Evolutionary conservation across 2,113 vertebrate species (phyloP).

Genomic region (Lynx canadensis): DNA sequence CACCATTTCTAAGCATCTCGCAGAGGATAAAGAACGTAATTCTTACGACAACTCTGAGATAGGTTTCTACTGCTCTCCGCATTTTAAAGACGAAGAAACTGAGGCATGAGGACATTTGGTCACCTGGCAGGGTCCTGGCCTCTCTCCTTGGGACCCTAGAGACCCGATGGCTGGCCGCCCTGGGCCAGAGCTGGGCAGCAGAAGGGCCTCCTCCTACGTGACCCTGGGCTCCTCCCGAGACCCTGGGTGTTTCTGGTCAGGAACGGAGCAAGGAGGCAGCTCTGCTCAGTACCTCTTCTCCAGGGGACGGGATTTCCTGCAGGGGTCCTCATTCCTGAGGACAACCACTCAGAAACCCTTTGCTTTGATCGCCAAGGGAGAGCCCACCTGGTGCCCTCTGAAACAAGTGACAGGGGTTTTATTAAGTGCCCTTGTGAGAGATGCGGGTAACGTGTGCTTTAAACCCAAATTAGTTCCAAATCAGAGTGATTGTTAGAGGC

Average conservation of each 20-base stretch:
- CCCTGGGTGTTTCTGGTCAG: too few species aligned
- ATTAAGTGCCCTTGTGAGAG: slow-evolving; percentile 55
- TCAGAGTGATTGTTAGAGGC: background rate
- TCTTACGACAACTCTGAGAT: background rate
- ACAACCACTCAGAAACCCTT: slow-evolving; percentile 22
- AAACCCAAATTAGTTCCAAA: slow-evolving; percentile 45
- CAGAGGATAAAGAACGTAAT: background rate
- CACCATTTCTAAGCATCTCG: background rate
- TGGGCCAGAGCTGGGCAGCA: background rate
- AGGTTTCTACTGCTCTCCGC: background rate
- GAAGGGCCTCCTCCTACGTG: background rate
- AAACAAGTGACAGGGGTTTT: slow-evolving; percentile 36
- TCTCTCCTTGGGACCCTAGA: background rate
- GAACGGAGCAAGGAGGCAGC: background rate
- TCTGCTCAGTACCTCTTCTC: background rate
- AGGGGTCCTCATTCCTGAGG: background rate
- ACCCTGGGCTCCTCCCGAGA: background rate
- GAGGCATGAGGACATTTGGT: background rate
- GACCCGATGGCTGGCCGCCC: background rate
- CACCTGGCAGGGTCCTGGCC: background rate
- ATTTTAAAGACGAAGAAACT: background rate
- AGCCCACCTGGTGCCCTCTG: background rate
- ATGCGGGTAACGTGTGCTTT: slow-evolving; percentile 17
- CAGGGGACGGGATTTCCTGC: background rate
- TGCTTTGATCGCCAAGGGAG: background rate